Base-by-base conservation (phyloP, 2,113 vertebrate genomes). In the Carassius auratus region DNA sequence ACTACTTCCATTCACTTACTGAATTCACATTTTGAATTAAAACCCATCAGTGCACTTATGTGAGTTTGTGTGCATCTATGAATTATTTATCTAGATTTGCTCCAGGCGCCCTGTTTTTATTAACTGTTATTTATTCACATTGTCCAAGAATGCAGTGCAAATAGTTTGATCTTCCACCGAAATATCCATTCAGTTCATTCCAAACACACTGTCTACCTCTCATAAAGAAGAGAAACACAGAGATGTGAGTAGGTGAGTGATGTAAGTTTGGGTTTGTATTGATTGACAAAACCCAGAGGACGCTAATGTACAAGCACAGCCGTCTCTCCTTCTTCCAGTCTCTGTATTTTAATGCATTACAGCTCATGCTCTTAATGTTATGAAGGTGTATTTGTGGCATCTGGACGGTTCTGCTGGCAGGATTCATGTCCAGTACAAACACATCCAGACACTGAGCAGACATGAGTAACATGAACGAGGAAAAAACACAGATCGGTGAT, bases 361-460 rank as follows among this genome's bases (percentile, higher is more conserved):
- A 75, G 21, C 21, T 26, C 26, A 9, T 4, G 12, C 21, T 23
- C 10, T 66, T 78, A 15, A 78, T 61, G 55, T 78, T 21, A 26
- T 66, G 36, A 81, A 38, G 3, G 12, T 80, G n/a, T 80, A 38
- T 80, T 45, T 62, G 21, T 80, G 57, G 19, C 59, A 45, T 64
- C 59, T 38, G 61, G 36, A 38, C 26, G 21, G 7, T 50, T 66
- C 42, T 81, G 61, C 38, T 75, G 42, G 42, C 12, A 14, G 42
- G 42, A 19, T 45, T 74, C 57, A 23, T 33, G 59, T 80, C 57
- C 57, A 64, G 45, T 38, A 52, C 80, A 52, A 13, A 81, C 61
- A 81, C 38, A 19, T 50, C 10, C 19, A 55, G 66, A 71, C 66
- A 71, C 17, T 57, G 78, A 85, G 7, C 78, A 73, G 84, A 86